A percentile compares a stretch with the other conserved stretches of the same genome.
phyloP scores from a whole-genome alignment of 2,888 invertebrate species.

The Subacronicta megacephala region DNA sequence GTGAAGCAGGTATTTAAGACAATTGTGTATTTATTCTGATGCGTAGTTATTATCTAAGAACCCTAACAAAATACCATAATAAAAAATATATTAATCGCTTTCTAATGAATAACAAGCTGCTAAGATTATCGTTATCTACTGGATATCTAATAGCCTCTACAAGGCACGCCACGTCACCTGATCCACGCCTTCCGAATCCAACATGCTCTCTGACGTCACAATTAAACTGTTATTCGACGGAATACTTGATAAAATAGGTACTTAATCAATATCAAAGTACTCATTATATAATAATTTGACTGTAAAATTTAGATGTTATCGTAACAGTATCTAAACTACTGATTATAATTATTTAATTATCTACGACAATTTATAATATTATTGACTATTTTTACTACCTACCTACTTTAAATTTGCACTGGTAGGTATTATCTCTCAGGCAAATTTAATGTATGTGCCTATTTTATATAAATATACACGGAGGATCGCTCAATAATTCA shows the following conservation, averaged over 20 bases:
- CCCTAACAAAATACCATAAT: too few species aligned
- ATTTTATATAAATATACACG: background rate
- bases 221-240: background rate
- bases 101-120: too few species aligned
- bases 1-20: too few species aligned
- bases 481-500: constrained; percentile 1
- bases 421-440: constrained; percentile 1
- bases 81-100: too few species aligned
- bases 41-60: too few species aligned
- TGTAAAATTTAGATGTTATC: background rate
- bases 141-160: background rate
- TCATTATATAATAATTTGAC: constrained; percentile 1
- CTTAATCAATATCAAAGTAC: background rate
- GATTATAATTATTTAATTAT: background rate
- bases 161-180: background rate
- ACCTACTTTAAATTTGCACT: background rate
- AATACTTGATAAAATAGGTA: background rate
- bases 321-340: background rate
- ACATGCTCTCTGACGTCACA: too few species aligned
- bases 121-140: background rate
- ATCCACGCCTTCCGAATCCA: background rate
- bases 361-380: background rate
- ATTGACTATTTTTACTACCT: background rate
- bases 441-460: background rate
- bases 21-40: too few species aligned